Percentiles rank a stretch among this genome's conserved stretches.
Evolutionary conservation across 2,113 vertebrate species (phyloP).

Genomic region (Lagenorhynchus albirostris): DNA sequence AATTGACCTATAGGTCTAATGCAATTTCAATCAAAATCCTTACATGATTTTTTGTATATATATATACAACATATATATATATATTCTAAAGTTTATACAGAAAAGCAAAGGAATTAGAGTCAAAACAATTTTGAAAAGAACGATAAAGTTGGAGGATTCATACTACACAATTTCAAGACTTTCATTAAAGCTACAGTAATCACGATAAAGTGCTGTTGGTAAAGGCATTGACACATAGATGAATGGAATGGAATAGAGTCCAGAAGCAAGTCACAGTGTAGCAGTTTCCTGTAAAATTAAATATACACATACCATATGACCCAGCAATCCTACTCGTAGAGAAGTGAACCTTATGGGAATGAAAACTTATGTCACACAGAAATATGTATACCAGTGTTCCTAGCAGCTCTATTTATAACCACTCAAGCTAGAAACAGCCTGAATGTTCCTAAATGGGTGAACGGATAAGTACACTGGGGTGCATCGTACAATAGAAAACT

Average conservation of each 20-base stretch:
- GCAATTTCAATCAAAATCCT: background rate
- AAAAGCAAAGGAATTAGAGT: background rate
- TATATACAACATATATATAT: no score
- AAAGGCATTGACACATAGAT: background rate
- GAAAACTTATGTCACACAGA: background rate
- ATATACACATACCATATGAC: fast-evolving
- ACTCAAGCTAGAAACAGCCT: background rate
- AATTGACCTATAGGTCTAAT: no score
- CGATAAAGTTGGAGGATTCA: background rate
- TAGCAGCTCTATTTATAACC: background rate
- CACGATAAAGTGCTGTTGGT: background rate
- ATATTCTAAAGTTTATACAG: background rate
- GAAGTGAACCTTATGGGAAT: background rate
- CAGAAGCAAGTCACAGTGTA: background rate
- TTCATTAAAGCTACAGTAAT: fast-evolving
- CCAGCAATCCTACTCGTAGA: background rate
- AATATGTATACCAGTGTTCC: background rate
- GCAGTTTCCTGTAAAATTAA: background rate
- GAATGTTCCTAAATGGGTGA: no score
- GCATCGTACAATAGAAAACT: fast-evolving
- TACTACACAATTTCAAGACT: no score
- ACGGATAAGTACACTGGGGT: fast-evolving
- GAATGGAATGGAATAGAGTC: background rate
- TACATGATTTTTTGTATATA: background rate
- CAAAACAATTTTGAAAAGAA: background rate